Evolutionary conservation across 2,797 vertebrate species (phyloP).

Genomic region (Micromesistius poutassou): DNA sequence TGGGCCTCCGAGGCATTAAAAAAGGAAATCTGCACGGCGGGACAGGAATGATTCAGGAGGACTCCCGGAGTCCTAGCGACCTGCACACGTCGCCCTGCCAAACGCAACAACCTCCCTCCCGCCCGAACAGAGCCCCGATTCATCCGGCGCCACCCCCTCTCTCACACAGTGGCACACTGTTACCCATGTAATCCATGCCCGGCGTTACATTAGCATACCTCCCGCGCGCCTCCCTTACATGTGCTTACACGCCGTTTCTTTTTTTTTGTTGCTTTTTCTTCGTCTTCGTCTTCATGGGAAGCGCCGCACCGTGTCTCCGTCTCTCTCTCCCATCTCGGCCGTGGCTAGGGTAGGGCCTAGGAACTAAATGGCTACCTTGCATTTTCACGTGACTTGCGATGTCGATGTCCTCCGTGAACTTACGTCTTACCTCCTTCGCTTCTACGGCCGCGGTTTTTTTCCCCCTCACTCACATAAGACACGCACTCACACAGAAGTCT

Average conservation of each 20-base stretch:
- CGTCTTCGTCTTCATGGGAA: background rate
- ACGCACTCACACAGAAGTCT: conserved; percentile 38
- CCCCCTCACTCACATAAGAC: conserved; percentile 27
- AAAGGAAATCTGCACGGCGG: background rate
- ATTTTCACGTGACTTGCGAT: background rate
- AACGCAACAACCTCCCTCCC: background rate
- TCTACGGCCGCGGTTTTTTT: conserved; percentile 34
- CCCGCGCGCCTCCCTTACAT: background rate
- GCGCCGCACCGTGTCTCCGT: background rate
- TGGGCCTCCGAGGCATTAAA: too few relatives aligned
- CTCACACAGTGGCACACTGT: background rate
- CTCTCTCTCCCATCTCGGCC: background rate
- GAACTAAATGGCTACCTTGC: background rate
- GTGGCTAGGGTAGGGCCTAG: background rate
- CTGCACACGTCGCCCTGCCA: background rate
- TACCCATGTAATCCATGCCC: background rate
- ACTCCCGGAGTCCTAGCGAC: background rate
- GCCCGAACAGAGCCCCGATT: background rate
- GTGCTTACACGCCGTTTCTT: background rate
- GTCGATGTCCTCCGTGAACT: background rate
- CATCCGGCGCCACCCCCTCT: background rate
- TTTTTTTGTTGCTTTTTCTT: too few relatives aligned
- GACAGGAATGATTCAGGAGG: background rate
- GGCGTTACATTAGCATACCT: background rate
- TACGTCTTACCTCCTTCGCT: conserved; percentile 6